Conservation (phyloP, 2,888 invertebrate genomes). For the Synergus umbraculus region DNA sequence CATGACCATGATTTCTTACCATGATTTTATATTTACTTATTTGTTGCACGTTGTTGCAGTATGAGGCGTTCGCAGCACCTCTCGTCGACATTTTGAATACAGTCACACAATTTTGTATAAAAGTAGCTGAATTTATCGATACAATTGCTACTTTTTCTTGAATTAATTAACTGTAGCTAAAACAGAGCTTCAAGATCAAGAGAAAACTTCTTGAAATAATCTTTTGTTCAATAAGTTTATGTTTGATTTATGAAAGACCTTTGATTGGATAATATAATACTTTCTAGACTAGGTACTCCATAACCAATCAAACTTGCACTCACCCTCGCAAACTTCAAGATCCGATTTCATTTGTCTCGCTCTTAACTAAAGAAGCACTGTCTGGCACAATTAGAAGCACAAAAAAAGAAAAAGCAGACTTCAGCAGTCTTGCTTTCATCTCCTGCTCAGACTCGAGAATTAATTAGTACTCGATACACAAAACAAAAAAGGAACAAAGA, state of each 20-base stretch:
- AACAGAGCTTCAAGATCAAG: neutral
- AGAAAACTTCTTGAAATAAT: neutral
- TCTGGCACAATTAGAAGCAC: neutral
- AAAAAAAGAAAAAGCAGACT: neutral
- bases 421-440: neutral
- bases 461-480: neutral
- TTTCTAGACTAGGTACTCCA: neutral
- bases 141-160: neutral
- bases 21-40: slow-evolving; percentile 74
- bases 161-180: neutral
- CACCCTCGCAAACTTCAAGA: neutral
- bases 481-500: neutral
- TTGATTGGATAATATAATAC: neutral
- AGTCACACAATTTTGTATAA: neutral
- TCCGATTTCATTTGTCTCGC: neutral
- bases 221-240: neutral
- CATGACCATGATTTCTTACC: slow-evolving; percentile 73
- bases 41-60: slow-evolving; percentile 76
- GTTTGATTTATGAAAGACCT: neutral
- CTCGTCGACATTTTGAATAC: slow-evolving; percentile 59
- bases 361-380: neutral
- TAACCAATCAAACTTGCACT: neutral
- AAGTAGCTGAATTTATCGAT: neutral
- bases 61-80: slow-evolving; percentile 69
- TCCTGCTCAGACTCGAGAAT: neutral